Conservation (phyloP, 1,140 invertebrate genomes). For the Periplaneta americana region DNA sequence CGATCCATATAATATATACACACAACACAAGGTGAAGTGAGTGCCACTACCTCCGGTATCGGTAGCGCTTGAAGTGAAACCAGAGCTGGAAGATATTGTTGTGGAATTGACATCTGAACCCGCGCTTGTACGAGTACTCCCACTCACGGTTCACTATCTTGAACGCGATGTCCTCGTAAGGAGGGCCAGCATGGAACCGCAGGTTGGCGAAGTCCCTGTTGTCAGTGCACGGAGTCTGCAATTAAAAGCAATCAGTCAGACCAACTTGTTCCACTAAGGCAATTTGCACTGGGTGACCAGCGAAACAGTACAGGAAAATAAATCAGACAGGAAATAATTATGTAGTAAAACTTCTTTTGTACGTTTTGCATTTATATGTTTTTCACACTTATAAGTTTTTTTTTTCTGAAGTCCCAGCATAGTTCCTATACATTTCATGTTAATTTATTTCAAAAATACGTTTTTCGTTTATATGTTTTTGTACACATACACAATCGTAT, state of each 20-base stretch:
- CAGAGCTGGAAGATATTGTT: constrained; percentile 99
- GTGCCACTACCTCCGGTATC: constrained; percentile 81
- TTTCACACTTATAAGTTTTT: too few relatives aligned
- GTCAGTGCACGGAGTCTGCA: constrained; percentile 81
- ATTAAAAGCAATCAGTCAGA: constrained; percentile 24
- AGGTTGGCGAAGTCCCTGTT: constrained; percentile 94
- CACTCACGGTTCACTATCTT: constrained; percentile 99
- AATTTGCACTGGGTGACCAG: too few relatives aligned
- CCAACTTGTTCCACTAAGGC: too few relatives aligned
- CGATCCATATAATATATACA: not conserved
- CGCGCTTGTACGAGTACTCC: constrained; percentile 98
- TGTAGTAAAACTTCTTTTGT: too few relatives aligned
- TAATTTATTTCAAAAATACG: too few relatives aligned
- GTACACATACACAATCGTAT: too few relatives aligned
- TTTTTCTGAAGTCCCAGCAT: too few relatives aligned
- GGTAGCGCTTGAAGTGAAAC: constrained; percentile 98
- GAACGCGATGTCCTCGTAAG: constrained; percentile 99
- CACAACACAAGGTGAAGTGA: not conserved
- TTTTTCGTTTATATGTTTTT: too few relatives aligned
- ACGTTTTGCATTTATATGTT: too few relatives aligned
- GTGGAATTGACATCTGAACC: constrained; percentile 97
- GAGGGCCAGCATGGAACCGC: constrained; percentile 93
- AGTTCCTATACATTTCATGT: too few relatives aligned
- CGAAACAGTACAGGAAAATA: too few relatives aligned
- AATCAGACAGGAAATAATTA: too few relatives aligned